phyloP scores from a whole-genome alignment of 2,797 vertebrate species.

The Diplodus puntazzo region DNA sequence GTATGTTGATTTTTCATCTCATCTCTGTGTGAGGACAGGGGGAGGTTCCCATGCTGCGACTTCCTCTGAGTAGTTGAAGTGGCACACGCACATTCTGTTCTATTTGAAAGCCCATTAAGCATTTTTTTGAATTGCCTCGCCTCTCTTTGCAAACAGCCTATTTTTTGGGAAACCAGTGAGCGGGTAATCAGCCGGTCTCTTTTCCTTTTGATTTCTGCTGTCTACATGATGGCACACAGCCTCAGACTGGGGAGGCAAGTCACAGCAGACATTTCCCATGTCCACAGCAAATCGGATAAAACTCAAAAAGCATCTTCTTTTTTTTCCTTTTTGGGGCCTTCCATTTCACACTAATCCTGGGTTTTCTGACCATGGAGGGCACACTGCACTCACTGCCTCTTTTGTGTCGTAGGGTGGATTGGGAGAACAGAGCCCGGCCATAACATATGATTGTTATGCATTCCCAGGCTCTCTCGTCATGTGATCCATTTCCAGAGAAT shows the following conservation, averaged over 20 bases:
- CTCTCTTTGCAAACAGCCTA: constrained; percentile 15
- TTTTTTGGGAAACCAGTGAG: constrained; percentile 22
- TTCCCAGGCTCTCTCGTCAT: constrained; percentile 26
- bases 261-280: constrained; percentile 1
- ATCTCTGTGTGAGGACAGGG: constrained; percentile 52
- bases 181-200: constrained; percentile 23
- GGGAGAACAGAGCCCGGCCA: constrained; percentile 12
- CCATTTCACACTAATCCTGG: background rate
- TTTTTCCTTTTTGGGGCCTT: background rate
- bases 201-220: constrained; percentile 26
- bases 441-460: constrained; percentile 1
- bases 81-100: constrained; percentile 45
- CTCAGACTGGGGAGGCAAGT: constrained; percentile 15
- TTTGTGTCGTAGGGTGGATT: constrained; percentile 18
- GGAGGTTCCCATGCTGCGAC: constrained; percentile 38
- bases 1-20: constrained; percentile 66
- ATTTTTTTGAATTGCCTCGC: constrained; percentile 40
- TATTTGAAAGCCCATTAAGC: constrained; percentile 49
- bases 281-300: background rate
- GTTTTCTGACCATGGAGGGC: constrained; percentile 2
- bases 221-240: constrained; percentile 5
- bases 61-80: constrained; percentile 51
- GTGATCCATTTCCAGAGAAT: constrained; percentile 24
- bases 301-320: constrained; percentile 17
- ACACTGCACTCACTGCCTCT: background rate